Evolutionary conservation across 2,797 vertebrate genomes (phyloP).

Genomic region (Darevskia nairensis): DNA sequence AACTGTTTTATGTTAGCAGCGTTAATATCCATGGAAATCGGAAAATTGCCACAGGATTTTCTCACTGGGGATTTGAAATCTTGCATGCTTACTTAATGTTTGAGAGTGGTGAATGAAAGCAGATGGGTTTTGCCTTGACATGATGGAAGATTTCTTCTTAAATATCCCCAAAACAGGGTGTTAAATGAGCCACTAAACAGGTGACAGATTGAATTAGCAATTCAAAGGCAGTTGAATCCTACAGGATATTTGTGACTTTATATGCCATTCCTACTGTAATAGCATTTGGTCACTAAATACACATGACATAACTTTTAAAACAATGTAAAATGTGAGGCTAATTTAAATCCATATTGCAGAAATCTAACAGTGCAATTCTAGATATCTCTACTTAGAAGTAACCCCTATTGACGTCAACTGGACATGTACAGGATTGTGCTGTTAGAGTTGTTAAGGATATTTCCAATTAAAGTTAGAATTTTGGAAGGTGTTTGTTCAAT

Average conservation of each 20-base stretch:
- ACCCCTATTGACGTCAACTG: no score
- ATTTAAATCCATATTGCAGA: neutral
- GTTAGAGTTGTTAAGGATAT: neutral
- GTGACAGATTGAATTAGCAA: neutral
- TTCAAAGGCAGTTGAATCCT: neutral
- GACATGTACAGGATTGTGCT: neutral
- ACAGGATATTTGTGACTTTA: neutral
- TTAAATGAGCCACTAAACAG: neutral
- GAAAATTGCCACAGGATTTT: neutral
- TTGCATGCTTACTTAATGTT: neutral
- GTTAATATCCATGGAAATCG: conserved; percentile 34
- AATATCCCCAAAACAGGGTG: neutral
- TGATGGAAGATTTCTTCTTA: neutral
- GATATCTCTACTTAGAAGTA: no score
- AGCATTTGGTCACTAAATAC: neutral
- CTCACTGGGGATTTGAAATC: conserved; percentile 16
- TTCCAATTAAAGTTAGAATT: neutral
- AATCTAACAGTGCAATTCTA: no score
- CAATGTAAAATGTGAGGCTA: neutral
- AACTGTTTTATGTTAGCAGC: neutral
- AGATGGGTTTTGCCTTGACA: accelerated
- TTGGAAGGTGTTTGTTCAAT: no score
- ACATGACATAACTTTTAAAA: neutral
- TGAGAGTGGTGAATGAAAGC: neutral
- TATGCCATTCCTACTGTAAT: neutral